A percentile compares a stretch with the other conserved stretches of the same genome.
Evolutionary conservation across 2,888 invertebrate species (phyloP).

Genomic region (Oscheius sp.): DNA sequence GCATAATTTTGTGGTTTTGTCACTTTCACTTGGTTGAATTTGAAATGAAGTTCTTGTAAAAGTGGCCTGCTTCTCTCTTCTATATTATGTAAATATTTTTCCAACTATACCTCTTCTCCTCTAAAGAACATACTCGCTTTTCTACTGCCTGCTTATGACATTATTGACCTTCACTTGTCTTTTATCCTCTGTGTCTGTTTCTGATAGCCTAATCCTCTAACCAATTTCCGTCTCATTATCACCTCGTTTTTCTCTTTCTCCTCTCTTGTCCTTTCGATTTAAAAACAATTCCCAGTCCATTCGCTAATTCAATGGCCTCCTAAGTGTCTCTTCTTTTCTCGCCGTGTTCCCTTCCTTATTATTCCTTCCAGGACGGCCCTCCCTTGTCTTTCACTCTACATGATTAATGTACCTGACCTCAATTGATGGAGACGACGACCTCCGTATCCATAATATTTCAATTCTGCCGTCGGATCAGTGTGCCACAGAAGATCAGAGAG

Average conservation of each 20-base stretch:
- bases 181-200: too few species aligned
- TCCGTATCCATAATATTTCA: constrained; percentile 71
- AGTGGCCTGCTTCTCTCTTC: too few species aligned
- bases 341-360: not conserved
- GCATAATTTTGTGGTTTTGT: too few species aligned
- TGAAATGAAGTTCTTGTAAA: too few species aligned
- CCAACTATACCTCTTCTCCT: too few species aligned
- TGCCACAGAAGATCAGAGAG: constrained; percentile 72
- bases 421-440: constrained; percentile 70
- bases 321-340: not conserved
- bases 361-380: constrained; percentile 3
- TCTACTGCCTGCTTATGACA: too few species aligned
- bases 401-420: constrained; percentile 65
- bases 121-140: too few species aligned
- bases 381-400: constrained; percentile 5
- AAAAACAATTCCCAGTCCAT: not conserved
- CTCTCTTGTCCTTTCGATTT: not conserved
- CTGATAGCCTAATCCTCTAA: too few species aligned
- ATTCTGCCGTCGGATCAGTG: constrained; percentile 73
- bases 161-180: too few species aligned
- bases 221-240: not conserved
- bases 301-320: not conserved
- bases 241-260: not conserved
- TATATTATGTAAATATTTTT: too few species aligned
- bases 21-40: too few species aligned